Evolutionary conservation across 2,113 vertebrate genomes (phyloP).

Genomic region (Halichoerus grypus): DNA sequence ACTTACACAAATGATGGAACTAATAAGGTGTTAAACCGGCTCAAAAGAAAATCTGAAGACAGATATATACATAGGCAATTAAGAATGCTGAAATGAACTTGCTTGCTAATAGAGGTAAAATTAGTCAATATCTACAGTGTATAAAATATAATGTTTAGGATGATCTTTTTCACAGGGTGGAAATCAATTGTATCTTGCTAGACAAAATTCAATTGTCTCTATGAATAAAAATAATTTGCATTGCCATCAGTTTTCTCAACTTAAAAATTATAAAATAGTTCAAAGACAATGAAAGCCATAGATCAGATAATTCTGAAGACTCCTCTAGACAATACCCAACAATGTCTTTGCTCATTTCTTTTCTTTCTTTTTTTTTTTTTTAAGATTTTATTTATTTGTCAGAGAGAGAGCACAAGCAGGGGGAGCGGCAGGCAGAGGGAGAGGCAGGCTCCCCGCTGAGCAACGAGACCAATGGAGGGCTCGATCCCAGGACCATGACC

Average conservation of each 20-base stretch:
- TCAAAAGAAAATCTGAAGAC: too few species aligned
- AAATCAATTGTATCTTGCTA: background rate
- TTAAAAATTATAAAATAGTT: background rate
- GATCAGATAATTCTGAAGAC: background rate
- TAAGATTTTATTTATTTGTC: too few species aligned
- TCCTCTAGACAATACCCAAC: background rate
- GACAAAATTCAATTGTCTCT: background rate
- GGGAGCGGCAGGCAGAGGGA: too few species aligned
- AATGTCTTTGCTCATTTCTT: background rate
- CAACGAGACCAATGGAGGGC: too few species aligned
- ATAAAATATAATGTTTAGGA: background rate
- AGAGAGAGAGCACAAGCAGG: too few species aligned
- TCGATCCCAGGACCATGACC: too few species aligned
- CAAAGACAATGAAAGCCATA: background rate
- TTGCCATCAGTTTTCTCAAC: background rate
- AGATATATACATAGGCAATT: too few species aligned
- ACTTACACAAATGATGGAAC: too few species aligned
- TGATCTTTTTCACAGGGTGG: background rate
- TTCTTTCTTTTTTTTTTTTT: too few species aligned
- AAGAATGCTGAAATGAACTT: too few species aligned
- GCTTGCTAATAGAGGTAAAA: background rate
- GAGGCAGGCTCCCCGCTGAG: too few species aligned
- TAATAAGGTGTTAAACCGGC: too few species aligned
- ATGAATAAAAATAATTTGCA: background rate
- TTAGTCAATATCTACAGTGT: background rate